phyloP scores from a whole-genome alignment of 1,140 invertebrate genomes.

The Drosophila yakuba region DNA sequence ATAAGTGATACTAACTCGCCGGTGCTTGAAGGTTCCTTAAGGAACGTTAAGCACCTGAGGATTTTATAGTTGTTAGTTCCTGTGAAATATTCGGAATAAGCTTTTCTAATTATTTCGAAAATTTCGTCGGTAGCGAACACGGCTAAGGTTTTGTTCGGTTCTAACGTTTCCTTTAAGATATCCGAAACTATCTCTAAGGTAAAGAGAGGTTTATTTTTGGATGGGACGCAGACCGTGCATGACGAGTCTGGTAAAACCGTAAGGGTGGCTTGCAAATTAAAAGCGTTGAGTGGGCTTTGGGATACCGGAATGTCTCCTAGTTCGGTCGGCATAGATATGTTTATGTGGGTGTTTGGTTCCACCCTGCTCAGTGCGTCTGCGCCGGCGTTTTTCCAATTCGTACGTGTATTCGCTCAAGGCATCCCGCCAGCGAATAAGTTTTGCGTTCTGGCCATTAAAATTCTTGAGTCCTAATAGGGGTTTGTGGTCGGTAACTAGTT shows the following conservation, averaged over 20 bases:
- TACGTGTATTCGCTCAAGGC: background rate
- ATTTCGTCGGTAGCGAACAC: background rate
- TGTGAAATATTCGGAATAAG: slow-evolving; percentile 2
- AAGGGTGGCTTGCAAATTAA: background rate
- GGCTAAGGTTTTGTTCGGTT: slow-evolving; percentile 1
- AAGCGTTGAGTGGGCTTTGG: background rate
- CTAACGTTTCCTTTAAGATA: background rate
- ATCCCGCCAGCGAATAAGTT: background rate
- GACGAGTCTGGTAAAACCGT: background rate
- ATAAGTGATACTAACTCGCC: too few relatives aligned
- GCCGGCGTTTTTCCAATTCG: background rate
- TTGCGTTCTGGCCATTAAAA: background rate
- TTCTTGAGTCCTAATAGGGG: background rate
- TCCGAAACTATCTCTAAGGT: slow-evolving; percentile 2
- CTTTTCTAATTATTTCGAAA: background rate
- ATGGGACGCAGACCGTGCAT: background rate
- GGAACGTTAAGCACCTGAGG: background rate
- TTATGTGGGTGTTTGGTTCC: background rate
- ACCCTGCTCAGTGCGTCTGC: background rate
- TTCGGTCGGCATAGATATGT: background rate
- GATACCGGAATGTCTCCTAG: background rate
- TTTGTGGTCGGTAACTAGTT: background rate
- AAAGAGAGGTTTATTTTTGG: background rate
- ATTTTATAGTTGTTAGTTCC: background rate
- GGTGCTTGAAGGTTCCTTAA: background rate